These are phyloP conservation scores for Agrochola macilenta DNA, from an alignment of 2,888 invertebrate species.

Conservation along the genomic window DNA sequence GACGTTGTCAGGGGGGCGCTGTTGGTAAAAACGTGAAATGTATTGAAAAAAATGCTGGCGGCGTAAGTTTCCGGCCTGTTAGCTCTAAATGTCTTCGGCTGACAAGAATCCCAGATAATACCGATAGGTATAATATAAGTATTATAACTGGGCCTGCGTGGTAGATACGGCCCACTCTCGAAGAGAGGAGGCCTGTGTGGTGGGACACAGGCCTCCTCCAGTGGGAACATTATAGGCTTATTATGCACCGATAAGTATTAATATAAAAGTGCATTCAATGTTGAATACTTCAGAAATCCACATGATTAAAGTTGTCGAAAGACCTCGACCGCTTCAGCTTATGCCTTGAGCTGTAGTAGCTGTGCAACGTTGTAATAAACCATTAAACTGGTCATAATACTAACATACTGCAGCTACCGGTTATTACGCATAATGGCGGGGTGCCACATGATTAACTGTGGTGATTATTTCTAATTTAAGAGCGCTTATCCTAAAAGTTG, in stretches of 20 bases:
- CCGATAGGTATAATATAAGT: too few species aligned
- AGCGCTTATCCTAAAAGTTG: too few species aligned
- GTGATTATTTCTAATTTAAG: slow-evolving; percentile 20
- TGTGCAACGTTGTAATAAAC: slow-evolving; percentile 56
- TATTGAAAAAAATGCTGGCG: not conserved
- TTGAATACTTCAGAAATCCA: not conserved
- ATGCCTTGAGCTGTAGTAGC: slow-evolving; percentile 3
- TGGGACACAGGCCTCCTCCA: too few species aligned
- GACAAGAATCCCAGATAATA: not conserved
- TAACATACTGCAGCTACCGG: slow-evolving; percentile 41
- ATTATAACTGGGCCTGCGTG: too few species aligned
- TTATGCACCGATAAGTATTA: not conserved
- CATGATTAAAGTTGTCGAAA: not conserved
- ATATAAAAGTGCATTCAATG: not conserved
- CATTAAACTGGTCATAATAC: slow-evolving; percentile 48
- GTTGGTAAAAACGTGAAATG: too few species aligned
- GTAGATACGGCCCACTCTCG: too few species aligned
- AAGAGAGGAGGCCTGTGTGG: too few species aligned
- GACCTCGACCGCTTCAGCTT: slow-evolving; percentile 9
- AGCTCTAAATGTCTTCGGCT: not conserved
- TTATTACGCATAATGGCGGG: slow-evolving; percentile 33
- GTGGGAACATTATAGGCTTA: not conserved
- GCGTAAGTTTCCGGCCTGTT: not conserved
- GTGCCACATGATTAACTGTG: slow-evolving; percentile 9
- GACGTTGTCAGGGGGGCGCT: too few species aligned